Evolutionary conservation across 2,888 invertebrate genomes (phyloP), one percentile per base, ranked within the genome.

Genomic region (Ommatoiulus sabulosus): DNA sequence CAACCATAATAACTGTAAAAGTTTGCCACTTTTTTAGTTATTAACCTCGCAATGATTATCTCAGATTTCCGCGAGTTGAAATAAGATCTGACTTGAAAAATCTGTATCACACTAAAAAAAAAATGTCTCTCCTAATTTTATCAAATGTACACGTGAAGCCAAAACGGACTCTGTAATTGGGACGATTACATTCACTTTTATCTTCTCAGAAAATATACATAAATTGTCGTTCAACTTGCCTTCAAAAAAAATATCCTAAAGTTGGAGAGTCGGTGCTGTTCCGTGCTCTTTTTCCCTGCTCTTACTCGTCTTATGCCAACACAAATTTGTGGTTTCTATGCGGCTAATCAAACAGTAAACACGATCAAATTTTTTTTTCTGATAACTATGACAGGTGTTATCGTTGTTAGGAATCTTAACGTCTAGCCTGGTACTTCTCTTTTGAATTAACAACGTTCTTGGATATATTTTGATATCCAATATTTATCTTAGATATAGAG

Each of bases 321-420:
- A 72, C 24, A 72, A 72, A 72, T n/a, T 20, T 4, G n/a, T 24
- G 72, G 72, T 72, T 72, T 72, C 72, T 24, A 72, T 24, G 72
- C 4, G 24, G 72, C 10, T 80, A 80, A 80, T 80, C 80, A 80
- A 80, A 80, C 35, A 35, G 80, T 35, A 80, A 80, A 80, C 80
- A 80, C 12, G 10, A 10, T 12, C 12, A n/a, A 7, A 24, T 20
- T 5, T 4, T 35, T 35, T 35, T 72, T 20, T 35, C 3, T 80
- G 80, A 80, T 80, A 80, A 80, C 24, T 35, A 12, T 24, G 80
- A 80, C 80, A 80, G 80, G 80, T 80, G 80, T 80, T 80, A 80
- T 80, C 80, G 80, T 35, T 80, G 80, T 6, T 20, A 24, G 80
- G 80, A 80, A 80, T 80, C 80, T 80, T 6, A 3, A 72, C 35